Conservation (phyloP, 2,888 invertebrate species). For the Erpobdella octoculata region DNA sequence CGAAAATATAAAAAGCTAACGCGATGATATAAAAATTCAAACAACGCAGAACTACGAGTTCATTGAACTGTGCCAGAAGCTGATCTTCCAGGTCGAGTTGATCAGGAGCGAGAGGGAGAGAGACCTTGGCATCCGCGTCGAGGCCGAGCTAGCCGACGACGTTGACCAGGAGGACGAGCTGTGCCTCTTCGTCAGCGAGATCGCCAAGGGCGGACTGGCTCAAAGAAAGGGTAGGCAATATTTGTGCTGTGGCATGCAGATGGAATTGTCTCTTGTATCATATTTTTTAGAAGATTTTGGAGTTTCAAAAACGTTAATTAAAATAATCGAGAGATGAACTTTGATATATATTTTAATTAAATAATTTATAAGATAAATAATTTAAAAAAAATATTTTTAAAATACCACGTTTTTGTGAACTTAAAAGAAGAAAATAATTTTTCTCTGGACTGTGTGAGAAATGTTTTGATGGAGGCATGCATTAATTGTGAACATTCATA, state of each 20-base stretch:
- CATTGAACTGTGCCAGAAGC: conserved; percentile 88
- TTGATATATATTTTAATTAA: background rate
- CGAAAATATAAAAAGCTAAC: background rate
- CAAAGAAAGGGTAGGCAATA: conserved; percentile 80
- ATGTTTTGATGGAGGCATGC: no score
- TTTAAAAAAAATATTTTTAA: background rate
- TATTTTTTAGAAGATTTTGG: no score
- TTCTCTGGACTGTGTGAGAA: no score
- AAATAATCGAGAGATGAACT: no score
- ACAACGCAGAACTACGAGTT: conserved; percentile 47
- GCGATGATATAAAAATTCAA: background rate
- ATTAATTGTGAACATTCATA: no score
- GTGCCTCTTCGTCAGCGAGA: conserved; percentile 90
- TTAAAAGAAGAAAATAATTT: no score
- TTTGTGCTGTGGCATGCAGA: background rate
- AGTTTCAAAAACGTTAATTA: background rate
- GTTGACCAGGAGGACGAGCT: conserved; percentile 84
- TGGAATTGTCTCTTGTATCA: background rate
- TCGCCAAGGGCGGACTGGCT: conserved; percentile 88
- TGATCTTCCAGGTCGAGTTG: conserved; percentile 88
- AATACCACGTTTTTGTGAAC: background rate
- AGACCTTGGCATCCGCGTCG: conserved; percentile 96
- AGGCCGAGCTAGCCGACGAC: conserved; percentile 91
- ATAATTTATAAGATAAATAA: background rate
- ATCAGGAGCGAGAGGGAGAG: conserved; percentile 80